Evolutionary conservation across 2,113 vertebrate species (phyloP), one percentile per base, ranked within the genome.

Genomic region (Scortum barcoo): DNA sequence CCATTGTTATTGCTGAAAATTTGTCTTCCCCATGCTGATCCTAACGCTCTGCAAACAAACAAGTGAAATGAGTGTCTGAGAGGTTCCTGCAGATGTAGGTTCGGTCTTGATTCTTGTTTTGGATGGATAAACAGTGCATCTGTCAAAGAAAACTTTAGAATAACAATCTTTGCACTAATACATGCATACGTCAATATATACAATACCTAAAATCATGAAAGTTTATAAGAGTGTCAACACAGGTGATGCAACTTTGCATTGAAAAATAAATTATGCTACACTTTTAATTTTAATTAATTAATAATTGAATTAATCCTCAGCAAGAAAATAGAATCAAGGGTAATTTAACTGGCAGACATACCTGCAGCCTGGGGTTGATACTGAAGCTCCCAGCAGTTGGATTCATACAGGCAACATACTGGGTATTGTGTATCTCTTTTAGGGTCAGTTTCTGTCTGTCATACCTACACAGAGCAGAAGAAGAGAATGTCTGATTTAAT

Each of bases 321-420:
- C n/a, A n/a, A 58, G 13, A 42, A 53, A 75, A 58, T 62, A 53
- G 28, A 1, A 68, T 53, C 54, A 8, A 76, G 19, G 19, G 1
- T 42, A 26, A 10, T 70, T 67, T 62, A 28, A 50, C 1, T 42
- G 19, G 28, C 1, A 71, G 62, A 87, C 48, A 78, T 86, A 97
- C 95, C 95, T 97, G 96, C 4, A 97, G 93, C 65, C 96, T 93
- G n/a, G 95, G 94, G 71, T 95, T 96, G 86, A 97, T 83, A 4
- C 86, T 91, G 79, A 97, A 97, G 81, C 93, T 97, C 53, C 96
- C 96, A 86, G 95, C 92, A 26, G 87, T 92, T 72, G 95, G 95
- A 84, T 97, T 98, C 95, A 96, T 95, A 85, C 93, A 97, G 65
- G 94, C 89, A 51, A 96, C 81, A 74, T 95, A 97, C 67, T 97